These are phyloP conservation scores for Temnothorax unifasciatus DNA, from an alignment of 2,888 invertebrate genomes.

Conservation along the genomic window DNA sequence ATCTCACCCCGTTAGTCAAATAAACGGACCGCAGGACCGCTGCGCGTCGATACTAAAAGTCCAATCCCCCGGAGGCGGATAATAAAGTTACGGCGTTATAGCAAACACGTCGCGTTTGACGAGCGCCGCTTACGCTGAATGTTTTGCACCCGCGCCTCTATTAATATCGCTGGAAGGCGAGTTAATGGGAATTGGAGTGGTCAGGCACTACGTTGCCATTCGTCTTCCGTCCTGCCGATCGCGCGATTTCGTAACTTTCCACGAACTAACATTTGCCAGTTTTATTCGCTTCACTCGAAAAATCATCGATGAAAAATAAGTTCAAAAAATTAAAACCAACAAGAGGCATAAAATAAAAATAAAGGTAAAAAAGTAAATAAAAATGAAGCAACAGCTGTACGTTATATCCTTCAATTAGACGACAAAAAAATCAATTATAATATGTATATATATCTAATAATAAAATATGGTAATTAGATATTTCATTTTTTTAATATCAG, in stretches of 20 bases:
- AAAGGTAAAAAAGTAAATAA: neutral
- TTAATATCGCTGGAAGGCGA: conserved; percentile 64
- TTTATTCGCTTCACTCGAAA: neutral
- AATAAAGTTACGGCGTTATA: conserved; percentile 75
- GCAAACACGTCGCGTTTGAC: conserved; percentile 71
- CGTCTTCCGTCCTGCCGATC: conserved; percentile 36
- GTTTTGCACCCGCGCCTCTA: conserved; percentile 65
- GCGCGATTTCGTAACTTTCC: conserved; percentile 35
- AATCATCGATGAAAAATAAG: neutral
- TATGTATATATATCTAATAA: neutral
- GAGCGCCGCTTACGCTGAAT: conserved; percentile 58
- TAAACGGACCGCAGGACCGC: conserved; percentile 59
- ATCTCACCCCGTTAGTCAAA: conserved; percentile 69
- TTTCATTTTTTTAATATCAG: neutral
- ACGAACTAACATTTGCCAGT: conserved; percentile 1
- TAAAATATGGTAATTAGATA: no score
- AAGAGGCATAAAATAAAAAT: neutral
- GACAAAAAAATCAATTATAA: neutral
- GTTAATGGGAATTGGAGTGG: conserved; percentile 56
- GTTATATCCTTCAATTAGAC: neutral
- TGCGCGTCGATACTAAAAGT: conserved; percentile 67
- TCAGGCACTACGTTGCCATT: conserved; percentile 51
- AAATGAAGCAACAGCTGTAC: neutral
- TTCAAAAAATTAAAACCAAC: neutral
- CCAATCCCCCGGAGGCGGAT: conserved; percentile 55